A percentile compares a stretch with the other conserved stretches of the same genome.
These are phyloP conservation scores for Aurelia aurita complex sp. Pacific DNA, from an alignment of 30 jellyfish, hydroid and myxozoan genomes.

Conservation along the genomic window DNA sequence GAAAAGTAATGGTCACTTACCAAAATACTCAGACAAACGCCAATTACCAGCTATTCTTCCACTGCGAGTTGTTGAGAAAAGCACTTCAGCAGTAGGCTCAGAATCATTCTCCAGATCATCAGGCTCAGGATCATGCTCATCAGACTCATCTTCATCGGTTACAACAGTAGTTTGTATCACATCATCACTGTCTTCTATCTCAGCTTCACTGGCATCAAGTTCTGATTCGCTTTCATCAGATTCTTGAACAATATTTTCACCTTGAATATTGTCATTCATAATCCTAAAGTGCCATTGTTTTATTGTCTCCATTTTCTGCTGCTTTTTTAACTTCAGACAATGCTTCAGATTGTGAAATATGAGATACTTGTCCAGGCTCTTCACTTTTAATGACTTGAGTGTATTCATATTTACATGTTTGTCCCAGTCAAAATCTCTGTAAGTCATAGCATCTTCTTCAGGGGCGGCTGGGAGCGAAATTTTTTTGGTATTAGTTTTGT, in stretches of 20 bases:
- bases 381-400: slow-evolving; percentile 10
- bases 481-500: too few species aligned
- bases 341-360: not conserved
- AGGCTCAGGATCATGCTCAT: not conserved
- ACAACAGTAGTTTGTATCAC: not conserved
- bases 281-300: slow-evolving; percentile 11
- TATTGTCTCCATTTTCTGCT: slow-evolving; percentile 12
- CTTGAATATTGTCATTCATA: not conserved
- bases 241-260: not conserved
- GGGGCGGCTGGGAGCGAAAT: too few species aligned
- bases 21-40: not conserved
- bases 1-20: not conserved
- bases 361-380: slow-evolving; percentile 28
- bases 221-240: slow-evolving; percentile 11
- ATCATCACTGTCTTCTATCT: slow-evolving; percentile 18
- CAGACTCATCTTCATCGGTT: not conserved
- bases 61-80: slow-evolving; percentile 1
- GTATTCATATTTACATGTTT: not conserved
- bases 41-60: slow-evolving; percentile 18
- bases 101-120: too few species aligned
- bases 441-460: slow-evolving; percentile 5
- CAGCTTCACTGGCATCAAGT: not conserved
- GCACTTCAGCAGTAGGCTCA: not conserved
- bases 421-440: slow-evolving; percentile 31
- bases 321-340: not conserved